Conservation (phyloP, 2,888 invertebrate species). For the Polyploca ridens region DNA sequence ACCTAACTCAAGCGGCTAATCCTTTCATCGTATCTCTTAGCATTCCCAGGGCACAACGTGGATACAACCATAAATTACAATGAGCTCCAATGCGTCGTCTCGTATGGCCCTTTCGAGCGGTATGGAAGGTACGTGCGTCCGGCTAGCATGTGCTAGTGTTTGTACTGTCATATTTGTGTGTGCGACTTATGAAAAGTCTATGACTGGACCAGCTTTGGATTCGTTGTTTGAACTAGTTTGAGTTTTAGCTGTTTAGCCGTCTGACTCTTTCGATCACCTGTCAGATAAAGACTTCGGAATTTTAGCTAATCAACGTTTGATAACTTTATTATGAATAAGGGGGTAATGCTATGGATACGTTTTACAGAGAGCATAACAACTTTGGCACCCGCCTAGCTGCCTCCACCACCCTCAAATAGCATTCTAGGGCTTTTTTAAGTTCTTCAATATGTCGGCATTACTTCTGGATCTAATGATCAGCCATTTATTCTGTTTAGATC, state of each 20-base stretch:
- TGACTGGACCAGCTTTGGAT: not conserved
- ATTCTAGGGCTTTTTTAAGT: too few species aligned
- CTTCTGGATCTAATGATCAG: too few species aligned
- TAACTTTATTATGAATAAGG: too few species aligned
- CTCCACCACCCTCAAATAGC: too few species aligned
- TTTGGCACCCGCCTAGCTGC: too few species aligned
- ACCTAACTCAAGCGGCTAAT: constrained; percentile 48
- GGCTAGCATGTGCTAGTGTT: constrained; percentile 23
- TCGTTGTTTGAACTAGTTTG: not conserved
- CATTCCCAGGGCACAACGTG: constrained; percentile 58
- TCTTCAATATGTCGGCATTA: too few species aligned
- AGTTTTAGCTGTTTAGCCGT: not conserved
- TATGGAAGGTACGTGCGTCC: constrained; percentile 47
- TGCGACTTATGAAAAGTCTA: not conserved
- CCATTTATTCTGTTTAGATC: too few species aligned
- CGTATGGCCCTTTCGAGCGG: constrained; percentile 45
- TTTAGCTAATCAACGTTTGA: too few species aligned
- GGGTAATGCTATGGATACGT: too few species aligned
- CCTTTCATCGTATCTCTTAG: constrained; percentile 69
- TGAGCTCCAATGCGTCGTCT: constrained; percentile 53
- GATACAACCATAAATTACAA: constrained; percentile 78
- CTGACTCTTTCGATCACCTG: not conserved
- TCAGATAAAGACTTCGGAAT: not conserved
- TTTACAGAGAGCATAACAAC: too few species aligned
- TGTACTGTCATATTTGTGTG: not conserved